phyloP scores from a whole-genome alignment of 2,888 invertebrate species.

The Unio pictorum region DNA sequence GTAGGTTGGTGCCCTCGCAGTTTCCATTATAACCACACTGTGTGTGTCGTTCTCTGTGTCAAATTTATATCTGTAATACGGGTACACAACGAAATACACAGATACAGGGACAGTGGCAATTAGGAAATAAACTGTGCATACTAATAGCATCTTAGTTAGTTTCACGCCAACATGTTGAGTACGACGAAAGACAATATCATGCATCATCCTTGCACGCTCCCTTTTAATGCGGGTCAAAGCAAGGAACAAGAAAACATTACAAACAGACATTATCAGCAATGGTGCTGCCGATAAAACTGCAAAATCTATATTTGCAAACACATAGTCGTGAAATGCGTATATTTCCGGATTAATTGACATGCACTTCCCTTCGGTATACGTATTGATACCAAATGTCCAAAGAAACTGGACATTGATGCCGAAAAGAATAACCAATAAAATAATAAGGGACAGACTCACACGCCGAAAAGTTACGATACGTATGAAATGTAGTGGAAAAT shows the following conservation, averaged over 20 bases:
- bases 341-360: conserved; percentile 25
- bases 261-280: conserved; percentile 31
- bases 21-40: conserved; percentile 20
- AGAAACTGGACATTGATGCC: conserved; percentile 32
- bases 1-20: conserved; percentile 32
- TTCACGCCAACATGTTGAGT: conserved; percentile 24
- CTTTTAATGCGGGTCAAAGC: conserved; percentile 15
- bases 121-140: conserved; percentile 39
- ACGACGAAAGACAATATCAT: conserved; percentile 4
- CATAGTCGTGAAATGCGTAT: conserved; percentile 37
- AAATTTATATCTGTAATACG: conserved; percentile 27
- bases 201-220: conserved; percentile 24
- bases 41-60: conserved; percentile 2
- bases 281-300: conserved; percentile 30
- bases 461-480: conserved; percentile 17
- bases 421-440: conserved; percentile 17
- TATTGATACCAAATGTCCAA: conserved; percentile 44
- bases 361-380: conserved; percentile 25
- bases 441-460: conserved; percentile 17
- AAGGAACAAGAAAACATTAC: conserved; percentile 31
- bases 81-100: conserved; percentile 41
- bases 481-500: conserved; percentile 26
- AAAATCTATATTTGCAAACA: conserved; percentile 43
- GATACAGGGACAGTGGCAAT: conserved; percentile 40
- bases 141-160: conserved; percentile 44